Base-by-base conservation (phyloP, 1,140 invertebrate species). In the Telenomus remus region DNA sequence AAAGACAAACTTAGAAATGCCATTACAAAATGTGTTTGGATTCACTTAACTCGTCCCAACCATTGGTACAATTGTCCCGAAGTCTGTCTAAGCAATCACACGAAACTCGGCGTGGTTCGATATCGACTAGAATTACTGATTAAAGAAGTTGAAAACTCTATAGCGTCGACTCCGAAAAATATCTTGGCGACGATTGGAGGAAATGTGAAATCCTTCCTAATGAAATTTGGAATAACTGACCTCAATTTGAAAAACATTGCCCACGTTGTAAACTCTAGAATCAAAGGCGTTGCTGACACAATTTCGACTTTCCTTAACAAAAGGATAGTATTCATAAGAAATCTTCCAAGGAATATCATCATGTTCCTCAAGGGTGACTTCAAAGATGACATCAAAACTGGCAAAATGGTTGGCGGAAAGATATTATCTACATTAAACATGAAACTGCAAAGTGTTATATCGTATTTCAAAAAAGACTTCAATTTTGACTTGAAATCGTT, bases 21-120 rank as follows among this genome's bases (percentile, higher is more conserved):
- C n/a, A n/a, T 61, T 43, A 13, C 10, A 51, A 39, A 27, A 14
- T 61, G 57, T 44, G 6, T 61, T 0, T 61, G 57, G 57, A 14
- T 61, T 33, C 37, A 61, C 50, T 13, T 43, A 2, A 35, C 33
- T 1, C 14, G 8, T n/a, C 16, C 35, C 10, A 50, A 43, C 33
- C 11, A 43, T 14, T 61, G 57, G 57, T 61, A 61, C n/a, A 61
- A 61, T 33, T 61, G 57, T 43, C 57, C 57, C 0, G 57, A 61
- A 61, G 57, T 37, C 10, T 61, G 57, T 34, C 48, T 33, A 8
- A 50, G 35, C 3, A 0, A 14, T 10, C 4, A 0, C 12, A 61
- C 57, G 14, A 60, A 49, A 19, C 14, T 57, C 5, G 34, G 19
- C 3, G 19, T 27, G 1, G 6, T 27, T 8, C 7, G 8, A 13